Evolutionary conservation across 92 coral and sea anemone genomes (phyloP).

Genomic region (Anthopleura xanthogrammica): DNA sequence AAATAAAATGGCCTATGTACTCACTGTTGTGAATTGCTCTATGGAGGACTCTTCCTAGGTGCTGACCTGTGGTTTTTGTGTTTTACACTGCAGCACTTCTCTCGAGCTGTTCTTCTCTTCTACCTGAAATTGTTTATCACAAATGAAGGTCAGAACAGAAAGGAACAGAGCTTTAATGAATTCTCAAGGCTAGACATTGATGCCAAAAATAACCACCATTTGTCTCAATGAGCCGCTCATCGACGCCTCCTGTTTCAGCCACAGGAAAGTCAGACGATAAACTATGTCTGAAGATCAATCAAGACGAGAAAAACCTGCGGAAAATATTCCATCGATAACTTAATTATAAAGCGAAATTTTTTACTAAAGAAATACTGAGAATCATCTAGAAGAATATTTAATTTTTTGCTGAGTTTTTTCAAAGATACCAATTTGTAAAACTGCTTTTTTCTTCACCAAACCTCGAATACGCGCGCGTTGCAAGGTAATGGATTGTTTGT

Average conservation of each 20-base stretch:
- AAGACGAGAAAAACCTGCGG: neutral
- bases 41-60: too few relatives aligned
- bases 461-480: neutral
- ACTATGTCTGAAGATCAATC: neutral
- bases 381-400: neutral
- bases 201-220: neutral
- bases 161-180: neutral
- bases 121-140: neutral
- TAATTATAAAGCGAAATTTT: neutral
- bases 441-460: neutral
- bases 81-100: neutral
- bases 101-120: neutral
- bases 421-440: neutral
- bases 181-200: neutral
- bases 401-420: neutral
- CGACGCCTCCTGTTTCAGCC: neutral
- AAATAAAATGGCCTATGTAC: too few relatives aligned
- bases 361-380: neutral
- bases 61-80: too few relatives aligned
- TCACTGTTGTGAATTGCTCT: too few relatives aligned
- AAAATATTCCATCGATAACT: neutral
- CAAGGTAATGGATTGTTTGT: neutral
- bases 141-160: neutral
- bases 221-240: neutral
- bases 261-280: constrained; percentile 2